Conservation (phyloP, 2,797 vertebrate genomes). For the Premnoplex brunnescens region DNA sequence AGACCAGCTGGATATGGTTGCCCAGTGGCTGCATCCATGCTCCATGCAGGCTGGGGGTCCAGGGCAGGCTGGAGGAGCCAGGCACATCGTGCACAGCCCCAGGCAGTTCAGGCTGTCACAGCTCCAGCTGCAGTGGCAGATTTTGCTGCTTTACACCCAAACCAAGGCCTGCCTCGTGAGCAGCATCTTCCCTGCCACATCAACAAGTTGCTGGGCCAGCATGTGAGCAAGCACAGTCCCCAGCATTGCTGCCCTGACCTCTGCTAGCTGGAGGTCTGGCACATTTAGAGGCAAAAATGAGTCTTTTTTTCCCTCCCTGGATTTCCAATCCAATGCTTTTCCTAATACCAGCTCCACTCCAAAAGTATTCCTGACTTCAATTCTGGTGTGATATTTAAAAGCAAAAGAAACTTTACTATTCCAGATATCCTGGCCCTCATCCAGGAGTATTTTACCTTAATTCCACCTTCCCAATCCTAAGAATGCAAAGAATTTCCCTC, state of each 20-base stretch:
- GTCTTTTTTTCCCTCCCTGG: fast-evolving
- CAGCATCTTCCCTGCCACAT: background rate
- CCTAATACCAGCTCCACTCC: background rate
- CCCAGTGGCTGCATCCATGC: fast-evolving
- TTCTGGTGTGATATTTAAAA: background rate
- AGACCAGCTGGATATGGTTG: too few species aligned
- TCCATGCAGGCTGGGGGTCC: too few species aligned
- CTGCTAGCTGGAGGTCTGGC: background rate
- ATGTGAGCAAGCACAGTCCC: fast-evolving
- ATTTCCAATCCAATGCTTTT: background rate
- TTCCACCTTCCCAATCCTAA: background rate
- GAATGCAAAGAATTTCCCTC: constrained; percentile 24
- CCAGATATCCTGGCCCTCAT: background rate
- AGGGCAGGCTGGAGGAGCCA: background rate
- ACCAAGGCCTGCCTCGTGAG: background rate
- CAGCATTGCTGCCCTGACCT: background rate
- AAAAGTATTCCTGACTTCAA: background rate
- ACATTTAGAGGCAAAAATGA: background rate
- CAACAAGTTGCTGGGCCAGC: background rate
- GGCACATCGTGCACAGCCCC: background rate
- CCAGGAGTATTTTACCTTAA: background rate
- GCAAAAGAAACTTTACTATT: background rate
- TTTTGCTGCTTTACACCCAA: background rate
- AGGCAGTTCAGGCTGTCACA: fast-evolving
- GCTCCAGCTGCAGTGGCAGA: background rate